A percentile compares a stretch with the other conserved stretches of the same genome.
phyloP scores from a whole-genome alignment of 1,140 invertebrate genomes.

The Sycobia sp. region DNA sequence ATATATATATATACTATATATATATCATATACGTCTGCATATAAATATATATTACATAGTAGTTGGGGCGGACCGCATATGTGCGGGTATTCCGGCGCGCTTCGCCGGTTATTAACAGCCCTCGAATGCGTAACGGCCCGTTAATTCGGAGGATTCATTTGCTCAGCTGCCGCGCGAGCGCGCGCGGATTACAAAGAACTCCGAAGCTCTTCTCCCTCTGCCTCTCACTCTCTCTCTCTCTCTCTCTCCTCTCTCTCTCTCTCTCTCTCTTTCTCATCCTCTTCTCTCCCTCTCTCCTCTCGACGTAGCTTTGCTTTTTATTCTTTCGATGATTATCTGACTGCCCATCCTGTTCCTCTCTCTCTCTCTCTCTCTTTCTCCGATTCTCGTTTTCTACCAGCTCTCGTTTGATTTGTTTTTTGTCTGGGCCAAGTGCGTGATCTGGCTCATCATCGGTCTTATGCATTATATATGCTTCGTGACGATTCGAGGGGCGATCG shows the following conservation, averaged over 20 bases:
- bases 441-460: no score
- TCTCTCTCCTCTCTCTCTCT: no score
- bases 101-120: conserved; percentile 31
- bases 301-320: no score
- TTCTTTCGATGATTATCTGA: no score
- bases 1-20: no score
- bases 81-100: conserved; percentile 4
- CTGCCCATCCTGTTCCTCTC: no score
- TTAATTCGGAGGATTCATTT: conserved; percentile 51
- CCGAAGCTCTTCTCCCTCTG: no score
- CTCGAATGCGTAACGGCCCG: conserved; percentile 48
- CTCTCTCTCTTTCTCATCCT: not conserved
- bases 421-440: not conserved
- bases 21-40: no score
- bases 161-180: conserved; percentile 44
- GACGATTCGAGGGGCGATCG: not conserved
- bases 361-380: not conserved
- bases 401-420: not conserved
- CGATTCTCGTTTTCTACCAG: not conserved
- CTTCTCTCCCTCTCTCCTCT: no score
- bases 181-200: conserved; percentile 24
- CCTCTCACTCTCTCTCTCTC: no score
- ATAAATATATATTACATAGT: no score
- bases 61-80: conserved; percentile 25
- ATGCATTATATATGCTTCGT: no score